phyloP scores from a whole-genome alignment of 2,113 vertebrate species.

The Macrotus californicus region DNA sequence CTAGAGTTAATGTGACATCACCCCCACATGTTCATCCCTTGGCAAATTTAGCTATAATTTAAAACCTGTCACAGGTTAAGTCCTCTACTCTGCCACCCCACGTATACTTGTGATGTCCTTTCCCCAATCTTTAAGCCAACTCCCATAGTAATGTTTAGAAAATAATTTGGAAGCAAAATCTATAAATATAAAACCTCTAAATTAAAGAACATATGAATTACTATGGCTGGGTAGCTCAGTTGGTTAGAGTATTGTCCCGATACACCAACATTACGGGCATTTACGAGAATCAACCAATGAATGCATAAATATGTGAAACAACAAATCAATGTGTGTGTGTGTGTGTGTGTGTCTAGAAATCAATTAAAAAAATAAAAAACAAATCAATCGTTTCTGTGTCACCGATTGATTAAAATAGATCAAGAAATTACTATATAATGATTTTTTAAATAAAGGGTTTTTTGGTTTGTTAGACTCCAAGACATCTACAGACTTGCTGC shows the following conservation, averaged over 20 bases:
- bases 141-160: conserved; percentile 3
- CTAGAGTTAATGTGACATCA: not conserved
- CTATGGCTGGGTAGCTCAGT: too few relatives aligned
- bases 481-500: not conserved
- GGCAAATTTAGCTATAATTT: not conserved
- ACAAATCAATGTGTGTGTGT: too few relatives aligned
- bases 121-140: not conserved
- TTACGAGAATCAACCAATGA: too few relatives aligned
- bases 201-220: conserved; percentile 8
- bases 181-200: conserved; percentile 9
- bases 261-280: too few relatives aligned
- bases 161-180: conserved; percentile 25
- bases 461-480: conserved; percentile 18
- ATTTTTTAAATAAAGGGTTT: not conserved
- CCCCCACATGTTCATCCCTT: not conserved
- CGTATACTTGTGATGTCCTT: not conserved
- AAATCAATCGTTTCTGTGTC: not conserved
- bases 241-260: too few relatives aligned
- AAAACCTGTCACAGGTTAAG: conserved; percentile 14
- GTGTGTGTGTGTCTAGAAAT: too few relatives aligned
- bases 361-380: not conserved
- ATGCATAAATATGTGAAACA: too few relatives aligned
- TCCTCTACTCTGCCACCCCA: not conserved
- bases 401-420: conserved; percentile 20
- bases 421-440: conserved; percentile 7